These are phyloP conservation scores for Kradibia gibbosae DNA, from an alignment of 1,140 invertebrate genomes.

Conservation along the genomic window DNA sequence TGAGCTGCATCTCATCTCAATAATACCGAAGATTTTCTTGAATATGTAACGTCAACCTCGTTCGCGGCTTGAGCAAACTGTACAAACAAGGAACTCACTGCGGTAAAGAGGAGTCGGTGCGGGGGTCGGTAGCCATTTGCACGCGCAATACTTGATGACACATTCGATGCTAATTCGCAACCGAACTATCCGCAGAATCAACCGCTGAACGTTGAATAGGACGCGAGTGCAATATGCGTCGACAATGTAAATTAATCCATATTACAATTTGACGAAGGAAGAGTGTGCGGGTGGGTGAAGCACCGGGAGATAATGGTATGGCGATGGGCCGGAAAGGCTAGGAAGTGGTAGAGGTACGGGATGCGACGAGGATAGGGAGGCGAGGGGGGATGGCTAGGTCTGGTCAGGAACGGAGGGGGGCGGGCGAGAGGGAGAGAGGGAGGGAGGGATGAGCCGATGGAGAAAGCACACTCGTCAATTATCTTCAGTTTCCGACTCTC, in stretches of 20 bases:
- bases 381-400: too few relatives aligned
- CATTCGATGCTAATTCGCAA: conserved; percentile 37
- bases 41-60: not conserved
- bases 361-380: not conserved
- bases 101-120: not conserved
- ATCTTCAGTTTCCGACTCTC: not conserved
- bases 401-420: too few relatives aligned
- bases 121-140: not conserved
- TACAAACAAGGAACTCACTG: not conserved
- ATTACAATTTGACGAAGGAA: conserved; percentile 30
- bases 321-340: not conserved
- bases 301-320: not conserved
- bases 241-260: conserved; percentile 47
- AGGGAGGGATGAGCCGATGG: not conserved
- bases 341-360: not conserved
- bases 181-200: conserved; percentile 42
- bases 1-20: not conserved
- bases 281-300: not conserved
- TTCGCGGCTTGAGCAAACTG: not conserved
- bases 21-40: not conserved
- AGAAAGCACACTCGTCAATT: conserved; percentile 14
- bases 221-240: conserved; percentile 34
- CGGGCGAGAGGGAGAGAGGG: not conserved
- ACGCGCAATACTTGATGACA: conserved; percentile 7
- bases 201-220: conserved; percentile 25